Base-by-base conservation (phyloP, 2,113 vertebrate species). In the Laticauda colubrina region DNA sequence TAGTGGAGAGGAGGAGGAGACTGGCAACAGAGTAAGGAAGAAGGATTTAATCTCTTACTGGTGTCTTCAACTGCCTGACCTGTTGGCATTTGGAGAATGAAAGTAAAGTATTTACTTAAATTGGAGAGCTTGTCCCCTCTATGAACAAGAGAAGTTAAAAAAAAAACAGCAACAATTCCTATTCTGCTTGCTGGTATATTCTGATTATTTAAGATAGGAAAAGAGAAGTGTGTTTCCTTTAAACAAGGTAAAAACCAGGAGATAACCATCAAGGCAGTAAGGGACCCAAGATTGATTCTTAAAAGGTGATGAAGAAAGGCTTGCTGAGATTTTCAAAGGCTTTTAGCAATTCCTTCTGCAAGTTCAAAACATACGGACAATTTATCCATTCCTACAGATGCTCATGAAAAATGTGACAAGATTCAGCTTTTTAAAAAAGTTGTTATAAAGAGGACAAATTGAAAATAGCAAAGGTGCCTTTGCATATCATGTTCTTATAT, bases 271-370 rank as follows among this genome's bases (percentile, higher is more conserved):
- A 96, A 96, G 92, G 94, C 88, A 24, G 56, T 12, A 51, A 90
- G 85, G 88, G 85, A 93, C 93, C 95, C 94, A 94, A 94, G 92
- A 54, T 51, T 93, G 94, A 96, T 86, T 56, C 29, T 61, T 87
- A 94, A 90, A 95, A 96, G 94, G 94, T 91, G 94, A 95, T 57
- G 95, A 96, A 95, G 95, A 94, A 95, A 95, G 90, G 93, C 85
- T 81, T 88, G 89, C 94, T 43, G n/a, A 53, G 51, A 96, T 96
- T 96, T 96, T 96, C 95, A 93, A 96, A 96, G 93, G 87, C 56
- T 96, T 95, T 95, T 96, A 96, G 96, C 97, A 95, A 96, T 94
- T 95, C 94, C 88, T 95, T 53, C 91, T 96, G 89, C 93, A 96
- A 96, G n/a, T 6, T 51, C 53, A 89, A 21, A 11, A 34, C 7